Percentiles rank a stretch among this genome's conserved stretches.
Evolutionary conservation across 2,113 vertebrate species (phyloP).

Genomic region (Larimichthys polyactis): DNA sequence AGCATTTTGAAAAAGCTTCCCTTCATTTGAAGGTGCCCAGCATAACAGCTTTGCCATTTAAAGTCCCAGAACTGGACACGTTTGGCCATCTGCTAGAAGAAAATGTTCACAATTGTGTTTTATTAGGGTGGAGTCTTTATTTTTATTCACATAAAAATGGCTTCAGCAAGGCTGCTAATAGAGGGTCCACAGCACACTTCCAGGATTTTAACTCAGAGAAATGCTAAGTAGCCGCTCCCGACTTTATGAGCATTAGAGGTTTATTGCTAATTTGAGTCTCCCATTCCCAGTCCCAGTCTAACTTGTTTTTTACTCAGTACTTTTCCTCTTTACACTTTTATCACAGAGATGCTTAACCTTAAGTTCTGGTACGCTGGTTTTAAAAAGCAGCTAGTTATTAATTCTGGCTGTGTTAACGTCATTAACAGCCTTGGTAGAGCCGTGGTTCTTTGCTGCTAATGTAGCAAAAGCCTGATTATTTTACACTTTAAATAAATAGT

Average conservation of each 20-base stretch:
- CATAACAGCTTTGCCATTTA: conserved; percentile 68
- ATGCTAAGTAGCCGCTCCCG: conserved; percentile 56
- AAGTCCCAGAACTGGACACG: conserved; percentile 61
- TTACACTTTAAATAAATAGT: not conserved
- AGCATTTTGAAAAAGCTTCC: conserved; percentile 57
- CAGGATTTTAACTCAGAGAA: conserved; percentile 62
- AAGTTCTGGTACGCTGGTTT: conserved; percentile 1
- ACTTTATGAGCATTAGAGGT: conserved; percentile 61
- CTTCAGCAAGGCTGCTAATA: conserved; percentile 63
- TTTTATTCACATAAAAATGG: conserved; percentile 73
- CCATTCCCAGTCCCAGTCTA: conserved; percentile 13
- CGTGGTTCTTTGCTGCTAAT: not conserved
- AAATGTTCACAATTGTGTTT: conserved; percentile 74
- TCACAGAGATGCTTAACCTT: not conserved
- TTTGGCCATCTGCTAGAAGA: conserved; percentile 66
- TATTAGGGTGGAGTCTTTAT: conserved; percentile 72
- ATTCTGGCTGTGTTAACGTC: not conserved
- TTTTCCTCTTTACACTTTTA: conserved; percentile 1
- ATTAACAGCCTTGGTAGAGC: conserved; percentile 6
- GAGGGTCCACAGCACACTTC: conserved; percentile 46
- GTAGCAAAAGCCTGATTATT: not conserved
- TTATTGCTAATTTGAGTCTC: conserved; percentile 52
- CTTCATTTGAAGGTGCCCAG: conserved; percentile 64
- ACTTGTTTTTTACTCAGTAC: conserved; percentile 4
- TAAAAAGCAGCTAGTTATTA: conserved; percentile 3